Base-by-base conservation (phyloP, 2,797 vertebrate species). In the Lagocephalus sceleratus region DNA sequence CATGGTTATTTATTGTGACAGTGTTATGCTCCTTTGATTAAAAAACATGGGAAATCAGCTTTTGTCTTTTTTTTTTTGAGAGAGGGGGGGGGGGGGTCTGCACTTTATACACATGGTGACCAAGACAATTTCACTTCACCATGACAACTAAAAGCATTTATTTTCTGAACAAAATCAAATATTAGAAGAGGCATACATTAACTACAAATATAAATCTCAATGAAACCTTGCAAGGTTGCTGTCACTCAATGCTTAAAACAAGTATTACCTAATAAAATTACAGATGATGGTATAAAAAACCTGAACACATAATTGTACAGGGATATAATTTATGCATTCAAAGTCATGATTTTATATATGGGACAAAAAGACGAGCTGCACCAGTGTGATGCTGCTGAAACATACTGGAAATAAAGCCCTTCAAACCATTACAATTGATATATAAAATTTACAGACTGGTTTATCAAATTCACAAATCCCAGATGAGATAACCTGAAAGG, bases 61-160 rank as follows among this genome's bases (percentile, higher is more conserved):
- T 43, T 26, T 50, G 47, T 40, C 63, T 50, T 67, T 45, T 5
- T 65, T 5, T 47, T 16, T 23, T 47, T n/a, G n/a, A n/a, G n/a
- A n/a, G n/a, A n/a, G n/a, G n/a, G n/a, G n/a, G n/a, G n/a, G n/a
- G 5, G 59, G 48, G 6, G n/a, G 45, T 44, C 22, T 47, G 35
- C 21, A 45, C 23, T 25, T 52, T 5, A 17, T 22, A 42, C 49
- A 52, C 8, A 42, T 2, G 6, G 14, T 5, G 38, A 60, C 54
- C 21, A 45, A 71, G 47, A 76, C 57, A 72, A 74, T 68, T 23
- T 46, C 54, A 61, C 52, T 54, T 46, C 41, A 54, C 23, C 12
- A 52, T 83, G 85, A 92, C 89, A 90, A 91, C 93, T 94, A 93
- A 89, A 78, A 92, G 92, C 89, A 87, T 94, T 95, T 94, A 93